phyloP scores from a whole-genome alignment of 2,113 vertebrate genomes.

The Leuciscus idus region DNA sequence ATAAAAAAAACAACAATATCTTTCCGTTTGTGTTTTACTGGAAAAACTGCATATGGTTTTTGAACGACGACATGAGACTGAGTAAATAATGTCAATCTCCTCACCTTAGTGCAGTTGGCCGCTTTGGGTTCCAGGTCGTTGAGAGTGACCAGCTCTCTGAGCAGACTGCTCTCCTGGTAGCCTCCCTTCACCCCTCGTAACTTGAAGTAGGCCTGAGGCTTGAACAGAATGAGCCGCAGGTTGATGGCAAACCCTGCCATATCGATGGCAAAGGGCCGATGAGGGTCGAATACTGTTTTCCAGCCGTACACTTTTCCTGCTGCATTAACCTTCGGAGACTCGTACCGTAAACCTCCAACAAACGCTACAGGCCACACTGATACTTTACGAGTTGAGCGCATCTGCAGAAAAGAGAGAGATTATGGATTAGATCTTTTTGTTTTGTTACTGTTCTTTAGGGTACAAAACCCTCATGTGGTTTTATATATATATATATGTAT shows the following conservation, averaged over 20 bases:
- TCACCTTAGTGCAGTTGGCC: constrained; percentile 98
- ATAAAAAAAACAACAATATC: not conserved
- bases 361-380: constrained; percentile 98
- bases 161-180: constrained; percentile 97
- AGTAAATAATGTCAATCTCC: constrained; percentile 5
- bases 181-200: constrained; percentile 95
- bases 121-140: constrained; percentile 97
- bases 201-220: constrained; percentile 97
- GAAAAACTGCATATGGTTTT: not conserved
- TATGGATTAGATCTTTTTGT: not conserved
- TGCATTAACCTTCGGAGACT: constrained; percentile 93
- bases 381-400: constrained; percentile 92
- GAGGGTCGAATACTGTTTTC: constrained; percentile 97
- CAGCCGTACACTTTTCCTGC: constrained; percentile 97
- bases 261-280: constrained; percentile 97
- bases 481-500: no score
- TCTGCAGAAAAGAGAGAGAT: constrained; percentile 71
- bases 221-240: constrained; percentile 91
- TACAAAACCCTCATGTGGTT: not conserved
- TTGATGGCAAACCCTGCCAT: constrained; percentile 98
- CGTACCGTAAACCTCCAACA: constrained; percentile 94
- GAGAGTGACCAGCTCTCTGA: constrained; percentile 94
- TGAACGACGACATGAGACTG: not conserved
- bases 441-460: not conserved
- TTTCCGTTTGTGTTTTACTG: not conserved